phyloP scores from a whole-genome alignment of 2,113 vertebrate genomes.

The Calyptomena viridis region DNA sequence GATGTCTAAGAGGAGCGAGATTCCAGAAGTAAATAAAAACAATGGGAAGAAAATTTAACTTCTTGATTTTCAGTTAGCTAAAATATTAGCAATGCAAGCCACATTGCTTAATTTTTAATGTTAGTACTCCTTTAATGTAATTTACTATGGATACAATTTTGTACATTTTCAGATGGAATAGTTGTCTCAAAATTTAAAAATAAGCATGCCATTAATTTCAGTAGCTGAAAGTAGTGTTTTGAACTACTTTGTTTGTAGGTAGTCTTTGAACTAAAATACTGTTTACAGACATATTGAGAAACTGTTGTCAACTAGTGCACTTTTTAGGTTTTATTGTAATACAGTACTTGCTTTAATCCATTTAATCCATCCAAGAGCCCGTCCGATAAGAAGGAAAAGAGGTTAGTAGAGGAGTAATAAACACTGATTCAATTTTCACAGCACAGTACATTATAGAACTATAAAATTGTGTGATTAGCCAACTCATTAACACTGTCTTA shows the following conservation, averaged over 20 bases:
- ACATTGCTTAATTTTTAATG: neutral
- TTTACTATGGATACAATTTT: neutral
- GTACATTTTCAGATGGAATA: neutral
- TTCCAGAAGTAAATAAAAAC: neutral
- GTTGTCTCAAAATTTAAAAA: neutral
- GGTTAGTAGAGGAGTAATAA: conserved; percentile 35
- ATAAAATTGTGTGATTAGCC: conserved; percentile 42
- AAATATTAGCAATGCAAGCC: neutral
- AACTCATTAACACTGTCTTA: conserved; percentile 57
- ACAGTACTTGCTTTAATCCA: conserved; percentile 11
- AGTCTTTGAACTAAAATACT: neutral
- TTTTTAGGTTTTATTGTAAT: neutral
- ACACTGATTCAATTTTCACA: conserved; percentile 37
- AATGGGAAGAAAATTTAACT: neutral
- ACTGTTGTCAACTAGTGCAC: neutral
- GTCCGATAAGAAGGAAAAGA: neutral
- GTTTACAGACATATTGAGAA: neutral
- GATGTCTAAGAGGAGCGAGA: neutral
- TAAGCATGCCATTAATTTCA: neutral
- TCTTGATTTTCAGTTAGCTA: neutral
- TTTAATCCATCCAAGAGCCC: neutral
- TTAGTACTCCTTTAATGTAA: neutral
- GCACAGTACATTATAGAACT: conserved; percentile 18
- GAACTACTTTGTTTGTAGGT: neutral
- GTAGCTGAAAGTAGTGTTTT: neutral